Base-by-base conservation (phyloP, 2,888 invertebrate species). In the Trachelus troglodyta region DNA sequence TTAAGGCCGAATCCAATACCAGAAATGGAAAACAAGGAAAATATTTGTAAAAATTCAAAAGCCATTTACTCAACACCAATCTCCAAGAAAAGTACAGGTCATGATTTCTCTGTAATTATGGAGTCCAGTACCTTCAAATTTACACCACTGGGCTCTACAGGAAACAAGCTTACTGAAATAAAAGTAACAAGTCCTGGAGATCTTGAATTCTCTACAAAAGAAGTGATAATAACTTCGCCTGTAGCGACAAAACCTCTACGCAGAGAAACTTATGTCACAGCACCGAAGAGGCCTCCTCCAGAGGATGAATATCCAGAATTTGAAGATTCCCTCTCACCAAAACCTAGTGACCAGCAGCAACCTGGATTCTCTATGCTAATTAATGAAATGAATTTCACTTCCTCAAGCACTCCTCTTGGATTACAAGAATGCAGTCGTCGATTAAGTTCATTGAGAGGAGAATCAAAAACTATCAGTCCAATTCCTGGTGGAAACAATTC, bases 361-460 rank as follows among this genome's bases (percentile, higher is more conserved):
- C 84, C 83, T 0, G 84, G 90, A 15, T 88, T 90, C 76, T 90
- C 90, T 4, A 77, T 85, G 37, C 33, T 90, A 11, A 82, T 89
- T 11, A 84, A 89, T 76, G 83, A 89, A 75, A 82, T 89, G n/a
- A 88, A 85, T 77, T 83, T 88, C 30, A 37, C 74, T 71, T 84
- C 87, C 34, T 84, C 87, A 12, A 83, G 82, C 12, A 82, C 79
- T 6, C 76, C 81, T 9, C 31, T 71, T 71, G 71, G 31, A 71
- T 33, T 33, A 33, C 71, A 33, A 71, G 31, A 71, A 33, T 30
- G 1, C 9, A 71, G 15, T 71, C 71, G 12, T 4, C 31, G 33
- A 15, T 71, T 12, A 33, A 33, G 71, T 31, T 71, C 15, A 33
- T 33, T 33, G 31, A 33, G 3, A 31, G 31, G 12, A 33, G 15